Evolutionary conservation across 2,888 invertebrate genomes (phyloP).

Genomic region (Oligia fasciuncula): DNA sequence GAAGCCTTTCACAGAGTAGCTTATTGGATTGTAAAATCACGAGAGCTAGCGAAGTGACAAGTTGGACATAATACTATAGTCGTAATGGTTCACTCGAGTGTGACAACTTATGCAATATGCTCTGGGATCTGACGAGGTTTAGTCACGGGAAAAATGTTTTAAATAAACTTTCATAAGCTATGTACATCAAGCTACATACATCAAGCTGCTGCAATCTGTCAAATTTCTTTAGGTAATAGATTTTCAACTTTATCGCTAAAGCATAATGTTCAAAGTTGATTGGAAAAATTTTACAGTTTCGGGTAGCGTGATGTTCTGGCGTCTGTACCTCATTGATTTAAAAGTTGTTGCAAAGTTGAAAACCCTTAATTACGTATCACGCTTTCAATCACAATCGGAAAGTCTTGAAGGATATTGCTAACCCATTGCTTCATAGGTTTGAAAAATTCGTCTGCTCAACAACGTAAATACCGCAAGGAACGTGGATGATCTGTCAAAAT

Average conservation of each 20-base stretch:
- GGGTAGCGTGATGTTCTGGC: too few relatives aligned
- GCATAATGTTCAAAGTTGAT: too few relatives aligned
- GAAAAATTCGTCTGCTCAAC: background rate
- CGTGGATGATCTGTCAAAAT: background rate
- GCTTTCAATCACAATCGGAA: background rate
- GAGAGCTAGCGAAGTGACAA: conserved; percentile 30
- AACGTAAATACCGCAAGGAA: background rate
- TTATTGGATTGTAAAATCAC: conserved; percentile 58
- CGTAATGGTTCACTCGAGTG: conserved; percentile 14
- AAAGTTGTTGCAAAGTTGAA: background rate
- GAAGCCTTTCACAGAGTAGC: conserved; percentile 41
- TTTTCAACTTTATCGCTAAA: too few relatives aligned
- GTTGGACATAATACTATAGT: conserved; percentile 12
- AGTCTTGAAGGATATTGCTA: background rate
- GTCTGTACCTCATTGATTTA: too few relatives aligned
- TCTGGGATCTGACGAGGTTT: background rate
- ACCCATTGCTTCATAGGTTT: background rate
- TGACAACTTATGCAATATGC: conserved; percentile 11
- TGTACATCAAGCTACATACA: too few relatives aligned
- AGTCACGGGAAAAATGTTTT: background rate
- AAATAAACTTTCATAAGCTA: background rate
- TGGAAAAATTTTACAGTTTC: too few relatives aligned
- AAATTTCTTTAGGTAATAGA: too few relatives aligned
- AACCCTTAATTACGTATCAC: background rate
- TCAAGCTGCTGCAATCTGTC: too few relatives aligned